Conservation (phyloP, 2,888 invertebrate species). For the Caenorhabditis macrosperma region DNA sequence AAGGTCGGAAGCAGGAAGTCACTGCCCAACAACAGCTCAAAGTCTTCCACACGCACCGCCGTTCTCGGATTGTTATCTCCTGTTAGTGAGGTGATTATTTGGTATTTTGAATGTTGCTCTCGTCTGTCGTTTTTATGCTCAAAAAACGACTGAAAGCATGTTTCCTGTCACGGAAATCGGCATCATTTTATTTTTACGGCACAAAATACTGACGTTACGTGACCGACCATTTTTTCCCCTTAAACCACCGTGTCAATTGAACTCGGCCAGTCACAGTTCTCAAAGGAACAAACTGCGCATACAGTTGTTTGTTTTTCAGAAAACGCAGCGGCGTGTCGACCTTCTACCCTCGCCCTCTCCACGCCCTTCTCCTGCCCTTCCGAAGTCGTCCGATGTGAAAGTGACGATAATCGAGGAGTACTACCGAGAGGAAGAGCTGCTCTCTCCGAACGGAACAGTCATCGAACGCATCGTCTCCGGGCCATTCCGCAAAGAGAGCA, state of each 20-base stretch:
- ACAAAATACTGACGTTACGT: too few relatives aligned
- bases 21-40: not conserved
- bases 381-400: conserved; percentile 38
- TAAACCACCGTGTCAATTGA: too few relatives aligned
- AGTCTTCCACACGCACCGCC: conserved; percentile 24
- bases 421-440: conserved; percentile 49
- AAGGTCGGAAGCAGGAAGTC: not conserved
- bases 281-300: too few relatives aligned
- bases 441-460: conserved; percentile 50
- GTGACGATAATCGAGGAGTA: conserved; percentile 55
- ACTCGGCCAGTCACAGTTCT: too few relatives aligned
- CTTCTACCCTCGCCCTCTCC: not conserved
- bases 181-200: too few relatives aligned
- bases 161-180: too few relatives aligned
- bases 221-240: too few relatives aligned
- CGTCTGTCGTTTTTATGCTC: too few relatives aligned
- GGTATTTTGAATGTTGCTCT: too few relatives aligned
- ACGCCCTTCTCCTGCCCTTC: not conserved
- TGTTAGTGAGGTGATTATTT: not conserved
- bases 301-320: too few relatives aligned
- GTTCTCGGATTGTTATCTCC: not conserved
- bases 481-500: conserved; percentile 37
- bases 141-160: too few relatives aligned
- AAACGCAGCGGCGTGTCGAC: not conserved
- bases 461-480: conserved; percentile 30